Evolutionary conservation across 2,888 invertebrate genomes (phyloP), one percentile per base, ranked within the genome.

Genomic region (Oxystoma pomonae): DNA sequence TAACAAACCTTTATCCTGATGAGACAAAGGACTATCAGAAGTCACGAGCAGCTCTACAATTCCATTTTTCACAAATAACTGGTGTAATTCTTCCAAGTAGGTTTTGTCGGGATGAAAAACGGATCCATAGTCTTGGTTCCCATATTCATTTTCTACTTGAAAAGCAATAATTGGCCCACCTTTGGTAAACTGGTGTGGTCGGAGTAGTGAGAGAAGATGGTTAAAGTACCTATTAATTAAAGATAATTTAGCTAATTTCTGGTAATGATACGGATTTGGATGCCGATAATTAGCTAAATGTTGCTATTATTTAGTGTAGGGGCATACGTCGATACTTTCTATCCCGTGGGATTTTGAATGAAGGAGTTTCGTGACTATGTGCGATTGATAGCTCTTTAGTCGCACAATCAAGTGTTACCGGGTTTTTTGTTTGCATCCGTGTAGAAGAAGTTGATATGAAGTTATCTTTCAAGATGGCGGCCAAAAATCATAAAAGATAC

Each of bases 161-260:
- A 94, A 88, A 83, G 92, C 88, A 64, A 95, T 92, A 22, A 95
- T 87, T 0, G 94, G 92, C 0, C 95, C 95, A 0, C 94, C 93
- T 73, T 91, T 91, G 50, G 82, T 84, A 71, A 87, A 84, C 16
- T 88, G 80, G 12, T 82, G 77, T 1, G 83, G 82, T 16, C 80
- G 75, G 1, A 87, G 70, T 62, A 77, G 80, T 1, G 81, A 77
- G 62, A 88, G 73, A 1, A 88, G 68, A 9, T 81, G 74, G 53
- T 79, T 76, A 59, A 86, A 81, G 77, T 83, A 88, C 61, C 79
- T 79, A n/a, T n/a, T n/a, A n/a, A n/a, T n/a, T n/a, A n/a, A n/a
- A n/a, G n/a, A n/a, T n/a, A n/a, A n/a, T 22, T 17, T 55, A 57
- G 35, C 18, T 16, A 16, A 20, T 50, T 16, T 50, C 21, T 51